Evolutionary conservation across 2,888 invertebrate species (phyloP), one percentile per base, ranked within the genome.

Genomic region (Anarsia innoxiella): DNA sequence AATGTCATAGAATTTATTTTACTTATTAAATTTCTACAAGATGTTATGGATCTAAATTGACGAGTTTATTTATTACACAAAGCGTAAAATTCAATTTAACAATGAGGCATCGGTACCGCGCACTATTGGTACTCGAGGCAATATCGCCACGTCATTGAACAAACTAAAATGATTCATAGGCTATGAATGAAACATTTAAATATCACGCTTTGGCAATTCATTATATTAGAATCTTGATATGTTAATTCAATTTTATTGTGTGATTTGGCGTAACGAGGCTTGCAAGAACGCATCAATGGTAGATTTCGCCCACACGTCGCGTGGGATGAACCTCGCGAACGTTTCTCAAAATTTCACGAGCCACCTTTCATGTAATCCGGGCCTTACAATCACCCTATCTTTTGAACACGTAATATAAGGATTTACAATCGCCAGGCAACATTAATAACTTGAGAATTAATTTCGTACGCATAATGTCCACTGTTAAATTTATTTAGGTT

Each of bases 201-300:
- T 51, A 51, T 49, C 48, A 49, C 46, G 45, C 45, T 42, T 41
- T 47, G 41, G 49, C 48, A 46, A 52, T 54, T 43, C 42, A 39
- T 44, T 48, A 41, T 44, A 56, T 49, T 44, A 39, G 45, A 51
- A 48, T 49, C 49, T 44, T 37, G 42, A 55, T 56, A 60, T 63
- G 53, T 53, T 59, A 64, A 66, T 63, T 58, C 42, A 59, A 59
- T 61, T 54, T 59, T 56, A 53, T 48, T 52, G 49, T 58, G 44
- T 57, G 52, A 59, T 66, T 70, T 60, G 61, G 56, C 63, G 53
- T 62, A 61, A 59, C 55, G 56, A 66, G 56, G 49, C 60, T 49
- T 55, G 50, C 41, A n/a, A n/a, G n/a, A n/a, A 41, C 60, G 61
- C 51, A 71, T 70, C 66, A 64, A 64, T 70, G 67, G 68, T 67